Percentiles rank a stretch among this genome's conserved stretches.
Evolutionary conservation across 2,888 invertebrate genomes (phyloP).

Genomic region (Melieria crassipennis): DNA sequence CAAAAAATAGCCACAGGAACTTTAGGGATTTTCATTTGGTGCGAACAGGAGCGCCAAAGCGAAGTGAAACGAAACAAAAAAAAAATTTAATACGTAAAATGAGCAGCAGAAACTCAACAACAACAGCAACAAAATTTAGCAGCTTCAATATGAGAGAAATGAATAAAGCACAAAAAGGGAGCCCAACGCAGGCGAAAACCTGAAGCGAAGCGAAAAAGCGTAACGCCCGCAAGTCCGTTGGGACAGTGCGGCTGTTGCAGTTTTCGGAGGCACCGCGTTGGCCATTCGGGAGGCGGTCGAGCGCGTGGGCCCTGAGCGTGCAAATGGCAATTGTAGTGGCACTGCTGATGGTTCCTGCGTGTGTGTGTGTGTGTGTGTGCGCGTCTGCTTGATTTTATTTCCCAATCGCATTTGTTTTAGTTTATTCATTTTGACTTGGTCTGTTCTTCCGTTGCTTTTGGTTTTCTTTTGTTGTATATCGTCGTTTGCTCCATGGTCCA

Average conservation of each 20-base stretch:
- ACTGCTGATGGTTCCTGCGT: constrained; percentile 6
- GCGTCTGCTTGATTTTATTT: constrained; percentile 17
- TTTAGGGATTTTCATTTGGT: constrained; percentile 54
- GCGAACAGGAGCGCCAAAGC: constrained; percentile 1
- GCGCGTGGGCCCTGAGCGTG: not conserved
- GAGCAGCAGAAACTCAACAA: constrained; percentile 36
- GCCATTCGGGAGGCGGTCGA: not conserved
- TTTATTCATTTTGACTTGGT: constrained; percentile 23
- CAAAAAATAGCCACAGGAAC: constrained; percentile 58
- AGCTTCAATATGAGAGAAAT: constrained; percentile 36
- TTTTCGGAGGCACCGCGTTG: constrained; percentile 12
- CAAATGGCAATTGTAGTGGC: no score
- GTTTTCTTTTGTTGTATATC: constrained; percentile 23
- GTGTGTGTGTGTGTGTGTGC: constrained; percentile 45
- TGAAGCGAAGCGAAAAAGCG: not conserved
- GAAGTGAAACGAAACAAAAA: no score
- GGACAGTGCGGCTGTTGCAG: constrained; percentile 16
- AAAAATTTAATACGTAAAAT: not conserved
- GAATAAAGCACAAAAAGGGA: not conserved
- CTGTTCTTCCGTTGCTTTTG: constrained; percentile 16
- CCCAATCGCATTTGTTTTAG: constrained; percentile 46
- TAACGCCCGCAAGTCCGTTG: constrained; percentile 38
- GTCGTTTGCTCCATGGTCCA: no score
- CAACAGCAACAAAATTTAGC: constrained; percentile 44
- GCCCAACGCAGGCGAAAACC: no score